Evolutionary conservation across 2,797 vertebrate genomes (phyloP).

Genomic region (Neosilurus hyrtlii): DNA sequence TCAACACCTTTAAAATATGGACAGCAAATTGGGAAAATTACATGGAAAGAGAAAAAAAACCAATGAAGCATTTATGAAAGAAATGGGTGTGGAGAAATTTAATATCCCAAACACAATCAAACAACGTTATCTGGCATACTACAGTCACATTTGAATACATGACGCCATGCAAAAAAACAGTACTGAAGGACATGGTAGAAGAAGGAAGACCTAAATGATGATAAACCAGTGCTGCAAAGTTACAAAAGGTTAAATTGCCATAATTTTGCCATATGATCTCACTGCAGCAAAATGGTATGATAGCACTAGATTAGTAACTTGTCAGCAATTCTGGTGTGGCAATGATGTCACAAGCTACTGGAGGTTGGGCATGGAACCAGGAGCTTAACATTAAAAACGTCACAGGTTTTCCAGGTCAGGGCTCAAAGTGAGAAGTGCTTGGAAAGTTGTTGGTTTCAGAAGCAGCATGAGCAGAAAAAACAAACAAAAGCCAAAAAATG

Average conservation of each 20-base stretch:
- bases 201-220: too few species aligned
- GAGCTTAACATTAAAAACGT: conserved; percentile 21
- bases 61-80: too few species aligned
- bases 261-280: conserved; percentile 44
- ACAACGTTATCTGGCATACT: too few species aligned
- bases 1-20: too few species aligned
- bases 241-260: conserved; percentile 36
- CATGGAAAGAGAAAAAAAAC: too few species aligned
- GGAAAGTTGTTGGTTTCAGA: background rate
- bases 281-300: conserved; percentile 41
- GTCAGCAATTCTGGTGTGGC: conserved; percentile 36
- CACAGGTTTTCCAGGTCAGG: conserved; percentile 6
- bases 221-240: too few species aligned
- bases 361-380: conserved; percentile 14
- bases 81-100: too few species aligned
- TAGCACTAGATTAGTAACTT: conserved; percentile 36
- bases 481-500: conserved; percentile 4
- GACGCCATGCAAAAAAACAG: too few species aligned
- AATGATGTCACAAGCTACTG: conserved; percentile 30
- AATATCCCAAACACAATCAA: too few species aligned
- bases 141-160: too few species aligned
- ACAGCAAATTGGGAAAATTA: too few species aligned
- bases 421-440: background rate
- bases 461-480: background rate
- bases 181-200: too few species aligned